Evolutionary conservation across 2,113 vertebrate genomes (phyloP), one percentile per base, ranked within the genome.

Genomic region (Bagarius yarrelli): DNA sequence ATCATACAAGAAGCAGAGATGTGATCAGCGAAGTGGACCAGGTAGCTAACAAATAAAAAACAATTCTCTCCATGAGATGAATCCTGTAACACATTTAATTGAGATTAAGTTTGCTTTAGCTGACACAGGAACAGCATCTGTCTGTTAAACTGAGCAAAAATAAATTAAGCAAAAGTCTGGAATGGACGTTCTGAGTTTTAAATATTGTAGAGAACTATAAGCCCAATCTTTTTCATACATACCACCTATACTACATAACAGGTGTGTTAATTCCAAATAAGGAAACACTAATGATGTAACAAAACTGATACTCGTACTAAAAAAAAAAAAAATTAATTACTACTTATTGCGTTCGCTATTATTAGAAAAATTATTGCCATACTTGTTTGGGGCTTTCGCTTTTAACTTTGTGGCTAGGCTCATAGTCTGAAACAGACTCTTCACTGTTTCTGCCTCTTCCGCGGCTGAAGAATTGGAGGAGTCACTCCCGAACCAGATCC

Each of bases 361-460:
- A n/a, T n/a, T n/a, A n/a, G n/a, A 47, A 11, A 66, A 52, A 9
- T 34, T 6, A 69, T 50, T 8, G 25, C 83, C 88, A 80, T 92
- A 99, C 98, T 97, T 96, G 83, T 92, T 95, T 82, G 95, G 95
- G 95, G 95, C 86, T 98, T 98, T 84, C 94, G 90, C 95, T 98
- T 91, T 96, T 98, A 70, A 96, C 94, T 91, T 96, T 97, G 88
- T 94, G 96, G 93, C 96, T 96, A 53, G 98, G 98, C 85, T 99
- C 97, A 87, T 98, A 98, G 89, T 99, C 98, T 67, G 98, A 99
- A 76, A 95, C 96, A 0, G 96, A 98, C 84, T 97, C 97, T n/a
- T 97, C 95, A 79, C 94, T 95, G 91, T 96, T 93, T 93, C 83
- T 90, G 90, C 83, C 85, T 84, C 93, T 81, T 95, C 94, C 83